Evolutionary conservation across 92 coral and sea anemone species (phyloP), one percentile per base, ranked within the genome.

Genomic region (Porites rus): DNA sequence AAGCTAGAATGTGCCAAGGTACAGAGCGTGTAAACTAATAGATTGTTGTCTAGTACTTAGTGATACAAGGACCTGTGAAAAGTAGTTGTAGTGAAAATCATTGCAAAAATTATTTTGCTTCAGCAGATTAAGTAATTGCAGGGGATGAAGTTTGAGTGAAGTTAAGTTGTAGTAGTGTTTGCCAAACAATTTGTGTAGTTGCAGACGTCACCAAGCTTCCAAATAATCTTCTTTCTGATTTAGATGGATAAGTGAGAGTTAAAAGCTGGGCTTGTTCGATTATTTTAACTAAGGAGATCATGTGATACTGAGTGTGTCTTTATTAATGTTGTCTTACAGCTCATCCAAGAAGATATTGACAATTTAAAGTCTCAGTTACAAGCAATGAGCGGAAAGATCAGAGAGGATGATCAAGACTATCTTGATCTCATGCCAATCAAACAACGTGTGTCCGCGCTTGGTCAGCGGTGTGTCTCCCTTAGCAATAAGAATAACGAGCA

Each of bases 361-460:
- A 76, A 82, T 19, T 78, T 97, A 59, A 91, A 91, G 75, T 83
- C 93, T 18, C 93, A 97, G 69, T 76, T 93, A 67, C 87, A 85
- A 51, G 83, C 91, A 8, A 81, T 95, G n/a, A 88, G 83, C 61
- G 92, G 92, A 11, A 88, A 91, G 80, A 92, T 93, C 16, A 92
- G 95, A 53, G 89, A 87, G 5, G 98, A 95, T 28, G 86, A 88
- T 74, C 89, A 87, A 21, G 95, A 93, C 5, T 64, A 87, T 72
- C 87, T 97, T 81, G 93, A 95, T 79, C 89, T 91, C 82, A 87
- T 86, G 24, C 93, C 97, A 10, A 85, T 94, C 87, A 92, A 91
- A 63, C 94, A 95, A 24, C 98, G 99, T 62, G 92, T 95, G 65
- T 82, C 93, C 74, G 88, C 82, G 12, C 87, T 97, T 72, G 78